Base-by-base conservation (phyloP, 2,888 invertebrate genomes). In the Parochlus steinenii region DNA sequence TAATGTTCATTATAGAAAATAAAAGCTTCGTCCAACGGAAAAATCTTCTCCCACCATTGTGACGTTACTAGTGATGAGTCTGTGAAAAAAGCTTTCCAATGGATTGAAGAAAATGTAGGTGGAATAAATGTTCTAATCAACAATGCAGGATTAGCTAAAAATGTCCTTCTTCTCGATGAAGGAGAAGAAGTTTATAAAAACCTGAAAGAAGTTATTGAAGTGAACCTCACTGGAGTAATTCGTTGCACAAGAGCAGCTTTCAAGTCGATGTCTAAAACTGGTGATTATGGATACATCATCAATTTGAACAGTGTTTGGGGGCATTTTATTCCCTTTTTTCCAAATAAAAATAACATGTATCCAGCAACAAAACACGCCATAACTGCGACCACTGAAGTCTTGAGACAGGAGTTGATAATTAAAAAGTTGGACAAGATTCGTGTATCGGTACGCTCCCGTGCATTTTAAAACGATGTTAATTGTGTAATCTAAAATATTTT, bases 31-130 rank as follows among this genome's bases (percentile, higher is more conserved):
- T n/a, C n/a, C n/a, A n/a, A 25, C n/a, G 18, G 14, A 18, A 33
- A 19, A 25, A 25, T 33, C 20, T 26, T 19, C 14, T 27, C 33
- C 12, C 20, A 12, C 8, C 2, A 8, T 3, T 33, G 33, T 7
- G 33, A 33, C 23, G 18, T 33, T 5, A 27, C 33, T 14, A 27
- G 19, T 5, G 33, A 33, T 11, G 33, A 25, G 4, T 6, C 5
- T 14, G 15, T 20, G 7, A 27, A 33, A 26, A 18, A 17, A 2
- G 16, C 33, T 12, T 33, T 33, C n/a, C 11, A 26, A 2, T 33
- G 33, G 33, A 20, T 33, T 11, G 33, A 33, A 12, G 19, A 33
- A 10, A 26, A 25, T 11, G 11, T 33, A 7, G 33, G 33, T 11
- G 11, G 16, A 10, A 19, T 33, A 14, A 27, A 33, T 27, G 27